A percentile compares a stretch with the other conserved stretches of the same genome.
These are phyloP conservation scores for Maccullochella peelii DNA, from an alignment of 2,113 vertebrate species.

Conservation along the genomic window DNA sequence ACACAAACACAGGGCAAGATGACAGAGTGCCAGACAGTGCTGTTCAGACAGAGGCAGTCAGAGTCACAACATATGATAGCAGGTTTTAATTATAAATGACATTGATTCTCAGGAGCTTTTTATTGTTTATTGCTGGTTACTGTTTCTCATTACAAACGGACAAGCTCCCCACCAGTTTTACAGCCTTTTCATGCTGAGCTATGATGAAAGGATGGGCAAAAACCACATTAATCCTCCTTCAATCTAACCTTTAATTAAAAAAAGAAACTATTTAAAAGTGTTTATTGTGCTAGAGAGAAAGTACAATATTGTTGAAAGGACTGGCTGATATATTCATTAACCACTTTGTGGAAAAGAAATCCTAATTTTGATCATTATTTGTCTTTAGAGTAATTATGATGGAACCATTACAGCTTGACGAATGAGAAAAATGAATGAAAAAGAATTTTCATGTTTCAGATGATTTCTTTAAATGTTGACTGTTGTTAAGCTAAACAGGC, in stretches of 20 bases:
- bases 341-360: not conserved
- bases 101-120: not conserved
- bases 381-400: not conserved
- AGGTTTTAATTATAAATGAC: not conserved
- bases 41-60: not conserved
- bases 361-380: not conserved
- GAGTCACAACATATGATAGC: not conserved
- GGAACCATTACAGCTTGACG: not conserved
- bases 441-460: not conserved
- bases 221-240: too few relatives aligned
- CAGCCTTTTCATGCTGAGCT: not conserved
- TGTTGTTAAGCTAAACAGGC: not conserved
- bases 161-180: not conserved
- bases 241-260: not conserved
- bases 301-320: not conserved
- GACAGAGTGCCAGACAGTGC: not conserved
- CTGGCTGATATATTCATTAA: not conserved
- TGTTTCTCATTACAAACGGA: not conserved
- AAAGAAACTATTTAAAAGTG: not conserved
- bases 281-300: not conserved
- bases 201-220: not conserved
- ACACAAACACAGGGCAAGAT: constrained; percentile 26
- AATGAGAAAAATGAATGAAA: not conserved
- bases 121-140: too few relatives aligned
- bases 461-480: not conserved